Evolutionary conservation across 2,113 vertebrate species (phyloP).

Genomic region (Casuarius casuarius): DNA sequence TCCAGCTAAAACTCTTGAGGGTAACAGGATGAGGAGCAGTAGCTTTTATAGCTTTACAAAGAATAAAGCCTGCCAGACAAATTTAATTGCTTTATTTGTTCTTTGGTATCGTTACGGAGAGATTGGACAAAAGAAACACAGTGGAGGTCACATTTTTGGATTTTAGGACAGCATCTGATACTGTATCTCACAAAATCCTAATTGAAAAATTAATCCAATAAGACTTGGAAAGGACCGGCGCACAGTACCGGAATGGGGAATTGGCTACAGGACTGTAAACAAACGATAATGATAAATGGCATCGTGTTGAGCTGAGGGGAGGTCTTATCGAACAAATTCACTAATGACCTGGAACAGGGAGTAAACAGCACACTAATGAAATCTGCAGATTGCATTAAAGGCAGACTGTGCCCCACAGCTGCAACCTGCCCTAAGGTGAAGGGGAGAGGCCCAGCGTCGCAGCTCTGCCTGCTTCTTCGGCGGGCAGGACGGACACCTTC

Average conservation of each 20-base stretch:
- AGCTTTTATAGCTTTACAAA: neutral
- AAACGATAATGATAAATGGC: conserved; percentile 39
- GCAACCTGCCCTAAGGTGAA: neutral
- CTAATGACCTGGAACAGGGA: conserved; percentile 15
- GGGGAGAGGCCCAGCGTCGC: rapidly evolving
- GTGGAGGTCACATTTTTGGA: neutral
- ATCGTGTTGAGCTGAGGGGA: conserved; percentile 24
- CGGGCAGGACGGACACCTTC: rapidly evolving
- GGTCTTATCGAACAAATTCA: neutral
- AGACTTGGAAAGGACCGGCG: conserved; percentile 42
- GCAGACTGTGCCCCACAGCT: neutral
- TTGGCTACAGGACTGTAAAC: conserved; percentile 51
- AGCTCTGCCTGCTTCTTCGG: neutral
- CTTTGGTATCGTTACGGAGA: conserved; percentile 35
- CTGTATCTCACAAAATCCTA: neutral
- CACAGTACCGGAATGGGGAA: neutral
- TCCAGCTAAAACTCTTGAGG: neutral
- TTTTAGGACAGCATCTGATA: conserved; percentile 43
- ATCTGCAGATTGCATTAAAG: neutral
- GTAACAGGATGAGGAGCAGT: neutral
- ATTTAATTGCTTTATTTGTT: conserved; percentile 60
- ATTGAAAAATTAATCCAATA: conserved; percentile 68
- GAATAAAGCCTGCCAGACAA: conserved; percentile 44
- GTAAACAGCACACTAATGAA: neutral
- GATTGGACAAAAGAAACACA: neutral